Base-by-base conservation (phyloP, 1,140 invertebrate species). In the Anastatus disparis region DNA sequence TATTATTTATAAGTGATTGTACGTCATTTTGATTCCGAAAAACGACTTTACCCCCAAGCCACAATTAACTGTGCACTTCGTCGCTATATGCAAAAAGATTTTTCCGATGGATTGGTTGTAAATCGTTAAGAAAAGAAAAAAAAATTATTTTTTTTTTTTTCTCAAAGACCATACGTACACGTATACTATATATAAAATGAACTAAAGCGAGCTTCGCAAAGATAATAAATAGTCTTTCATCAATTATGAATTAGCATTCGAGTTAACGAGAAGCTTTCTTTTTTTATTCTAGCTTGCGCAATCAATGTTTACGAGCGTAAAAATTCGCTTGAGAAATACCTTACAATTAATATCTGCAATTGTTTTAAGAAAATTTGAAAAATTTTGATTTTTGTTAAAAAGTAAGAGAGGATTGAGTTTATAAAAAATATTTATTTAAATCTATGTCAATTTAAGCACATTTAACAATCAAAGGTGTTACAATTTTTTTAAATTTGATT, bases 1-100 rank as follows among this genome's bases (percentile, higher is more conserved):
- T n/a, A n/a, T 35, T 67, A 67, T 58, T 67, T 58, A 67, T 67
- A 58, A n/a, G 17, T 40, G 52, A 46, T 53, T 35, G 52, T 58
- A 58, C 53, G 64, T 67, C 64, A 67, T 58, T 17, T 38, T n/a
- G 40, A 73, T 64, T 73, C 76, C 71, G 63, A 78, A 80, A 79
- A 79, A 79, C 76, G 74, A 80, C 73, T n/a, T n/a, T 46, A 66
- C 77, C 79, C 79, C 76, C 75, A 73, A 75, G 79, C 77, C 73
- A 80, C 78, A 78, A 80, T 81, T 79, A 81, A 69, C 73, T 71
- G 69, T 59, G 63, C 68, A 65, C 61, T 15, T 63, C 63, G 58
- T 46, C 31, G 66, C 17, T 58, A 3, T 2, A 8, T 17, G 10
- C 1, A 9, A 2, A n/a, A 27, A 65, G 74, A 22, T 50, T 76